A percentile compares a stretch with the other conserved stretches of the same genome.
Evolutionary conservation across 2,797 vertebrate species (phyloP).

Genomic region (Cynodonichthys magdalenae): DNA sequence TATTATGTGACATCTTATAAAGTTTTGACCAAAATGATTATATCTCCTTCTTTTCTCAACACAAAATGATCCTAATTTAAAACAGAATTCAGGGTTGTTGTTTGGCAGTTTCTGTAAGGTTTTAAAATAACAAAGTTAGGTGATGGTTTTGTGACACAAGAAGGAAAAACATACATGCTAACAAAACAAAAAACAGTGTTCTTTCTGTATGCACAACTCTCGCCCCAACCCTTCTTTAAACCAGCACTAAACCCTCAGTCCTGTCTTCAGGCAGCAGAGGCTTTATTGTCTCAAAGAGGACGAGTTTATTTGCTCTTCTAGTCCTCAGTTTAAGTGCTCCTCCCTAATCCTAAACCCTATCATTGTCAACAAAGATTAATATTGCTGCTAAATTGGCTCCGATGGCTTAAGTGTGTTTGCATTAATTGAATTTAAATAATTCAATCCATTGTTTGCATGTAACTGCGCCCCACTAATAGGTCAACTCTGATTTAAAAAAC

Average conservation of each 20-base stretch:
- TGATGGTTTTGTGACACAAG: not conserved
- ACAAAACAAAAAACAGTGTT: constrained; percentile 36
- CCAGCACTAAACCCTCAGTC: constrained; percentile 25
- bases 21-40: no score
- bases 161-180: constrained; percentile 22
- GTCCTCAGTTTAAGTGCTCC: constrained; percentile 59
- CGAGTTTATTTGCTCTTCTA: constrained; percentile 59
- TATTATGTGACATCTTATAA: no score
- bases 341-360: constrained; percentile 66
- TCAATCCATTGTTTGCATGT: constrained; percentile 21
- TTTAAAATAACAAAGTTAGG: not conserved
- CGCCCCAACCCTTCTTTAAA: constrained; percentile 51
- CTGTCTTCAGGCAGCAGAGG: constrained; percentile 39
- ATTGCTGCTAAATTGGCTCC: constrained; percentile 13
- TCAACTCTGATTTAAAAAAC: constrained; percentile 21
- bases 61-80: no score
- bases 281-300: constrained; percentile 49
- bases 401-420: constrained; percentile 8
- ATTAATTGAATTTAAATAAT: constrained; percentile 44
- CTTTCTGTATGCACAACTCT: constrained; percentile 57
- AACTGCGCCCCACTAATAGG: constrained; percentile 2
- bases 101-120: no score
- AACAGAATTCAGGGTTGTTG: no score
- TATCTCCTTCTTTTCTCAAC: no score
- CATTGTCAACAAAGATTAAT: constrained; percentile 54